Conservation (phyloP, 2,888 invertebrate species). For the Drosophila formosana region DNA sequence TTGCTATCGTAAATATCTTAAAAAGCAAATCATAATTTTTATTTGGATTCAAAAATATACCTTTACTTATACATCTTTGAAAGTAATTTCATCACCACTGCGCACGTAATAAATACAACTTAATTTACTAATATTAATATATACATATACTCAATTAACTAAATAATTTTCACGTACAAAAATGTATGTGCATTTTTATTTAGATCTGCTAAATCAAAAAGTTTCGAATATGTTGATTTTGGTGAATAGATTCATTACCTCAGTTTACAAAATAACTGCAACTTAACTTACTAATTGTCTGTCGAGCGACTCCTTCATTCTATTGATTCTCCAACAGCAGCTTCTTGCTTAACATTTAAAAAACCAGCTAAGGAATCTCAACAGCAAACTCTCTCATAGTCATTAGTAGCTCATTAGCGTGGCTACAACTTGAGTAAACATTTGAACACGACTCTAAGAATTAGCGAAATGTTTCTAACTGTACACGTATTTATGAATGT, state of each 20-base stretch:
- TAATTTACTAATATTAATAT: too few species aligned
- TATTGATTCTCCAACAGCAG: neutral
- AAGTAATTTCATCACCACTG: too few species aligned
- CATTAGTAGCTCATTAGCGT: conserved; percentile 34
- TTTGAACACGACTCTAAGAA: conserved; percentile 23
- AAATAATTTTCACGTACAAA: too few species aligned
- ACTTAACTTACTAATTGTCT: conserved; percentile 5
- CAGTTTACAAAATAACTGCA: neutral
- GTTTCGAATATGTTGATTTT: too few species aligned
- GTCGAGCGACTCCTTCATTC: neutral
- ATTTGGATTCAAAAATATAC: too few species aligned
- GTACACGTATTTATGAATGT: conserved; percentile 7
- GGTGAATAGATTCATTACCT: neutral
- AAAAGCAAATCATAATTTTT: too few species aligned
- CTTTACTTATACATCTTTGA: too few species aligned
- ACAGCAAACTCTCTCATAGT: conserved; percentile 19
- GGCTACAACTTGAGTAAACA: conserved; percentile 24
- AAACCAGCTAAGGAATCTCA: neutral
- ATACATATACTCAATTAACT: too few species aligned
- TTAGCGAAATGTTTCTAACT: conserved; percentile 30
- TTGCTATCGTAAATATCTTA: too few species aligned
- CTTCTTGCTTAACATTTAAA: conserved; percentile 10
- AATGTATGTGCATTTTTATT: too few species aligned
- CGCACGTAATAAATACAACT: too few species aligned
- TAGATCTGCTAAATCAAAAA: too few species aligned